A percentile compares a stretch with the other conserved stretches of the same genome.
Evolutionary conservation across 92 coral and sea anemone species (phyloP).

Genomic region (Bergia puertoricense): DNA sequence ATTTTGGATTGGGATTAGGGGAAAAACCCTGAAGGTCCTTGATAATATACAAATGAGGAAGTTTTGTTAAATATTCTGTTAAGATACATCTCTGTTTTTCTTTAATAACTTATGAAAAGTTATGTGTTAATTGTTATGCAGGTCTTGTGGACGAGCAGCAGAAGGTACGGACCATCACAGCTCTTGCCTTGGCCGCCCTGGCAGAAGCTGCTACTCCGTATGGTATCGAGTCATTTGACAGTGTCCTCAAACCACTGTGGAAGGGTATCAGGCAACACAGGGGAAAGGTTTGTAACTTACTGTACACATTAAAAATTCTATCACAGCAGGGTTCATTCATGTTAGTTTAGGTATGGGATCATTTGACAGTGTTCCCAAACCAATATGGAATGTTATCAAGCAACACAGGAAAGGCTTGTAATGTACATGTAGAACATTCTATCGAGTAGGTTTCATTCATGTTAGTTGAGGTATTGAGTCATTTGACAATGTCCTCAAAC

Average conservation of each 20-base stretch:
- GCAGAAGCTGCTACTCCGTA: constrained; percentile 99
- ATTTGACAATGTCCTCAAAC: constrained; percentile 98
- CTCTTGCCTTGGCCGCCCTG: constrained; percentile 99
- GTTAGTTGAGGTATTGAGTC: constrained; percentile 84
- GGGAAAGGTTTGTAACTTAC: constrained; percentile 82
- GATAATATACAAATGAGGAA: too few relatives aligned
- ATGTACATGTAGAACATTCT: too few relatives aligned
- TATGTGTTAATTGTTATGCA: constrained; percentile 4
- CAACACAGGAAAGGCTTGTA: constrained; percentile 98
- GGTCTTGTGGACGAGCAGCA: constrained; percentile 99
- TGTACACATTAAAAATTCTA: too few relatives aligned
- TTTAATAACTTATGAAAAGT: not conserved
- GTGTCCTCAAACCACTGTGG: constrained; percentile 98
- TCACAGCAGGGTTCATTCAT: too few relatives aligned
- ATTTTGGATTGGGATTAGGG: too few relatives aligned
- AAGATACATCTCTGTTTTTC: not conserved
- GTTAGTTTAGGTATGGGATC: constrained; percentile 83
- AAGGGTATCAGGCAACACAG: constrained; percentile 99
- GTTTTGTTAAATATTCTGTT: not conserved
- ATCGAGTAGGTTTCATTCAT: too few relatives aligned
- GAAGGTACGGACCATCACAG: constrained; percentile 99
- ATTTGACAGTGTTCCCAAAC: constrained; percentile 98
- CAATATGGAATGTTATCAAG: constrained; percentile 98
- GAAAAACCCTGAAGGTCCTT: too few relatives aligned
- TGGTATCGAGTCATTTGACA: constrained; percentile 99